phyloP scores from a whole-genome alignment of 2,797 vertebrate species.

The Hyperoplus lanceolatus region DNA sequence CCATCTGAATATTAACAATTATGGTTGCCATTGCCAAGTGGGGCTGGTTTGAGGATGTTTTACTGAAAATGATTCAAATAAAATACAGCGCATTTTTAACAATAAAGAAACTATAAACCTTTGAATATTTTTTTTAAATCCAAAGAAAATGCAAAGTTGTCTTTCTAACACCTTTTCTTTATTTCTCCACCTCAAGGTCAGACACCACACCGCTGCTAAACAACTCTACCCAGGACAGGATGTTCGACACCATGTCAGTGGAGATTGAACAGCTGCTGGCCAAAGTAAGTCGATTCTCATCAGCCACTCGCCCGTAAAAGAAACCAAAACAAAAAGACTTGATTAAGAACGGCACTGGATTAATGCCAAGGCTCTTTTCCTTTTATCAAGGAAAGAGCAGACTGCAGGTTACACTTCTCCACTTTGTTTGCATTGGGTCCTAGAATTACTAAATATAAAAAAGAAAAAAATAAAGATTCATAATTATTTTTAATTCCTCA shows the following conservation, averaged over 20 bases:
- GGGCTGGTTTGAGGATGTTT: background rate
- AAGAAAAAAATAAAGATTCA: background rate
- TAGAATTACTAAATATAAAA: background rate
- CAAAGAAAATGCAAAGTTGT: background rate
- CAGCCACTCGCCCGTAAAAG: constrained; percentile 1
- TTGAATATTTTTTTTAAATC: background rate
- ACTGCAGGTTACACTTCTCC: background rate
- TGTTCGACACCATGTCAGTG: constrained; percentile 99
- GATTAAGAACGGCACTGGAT: constrained; percentile 22
- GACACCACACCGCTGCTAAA: constrained; percentile 96
- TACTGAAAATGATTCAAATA: too few species aligned
- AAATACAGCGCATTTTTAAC: too few species aligned
- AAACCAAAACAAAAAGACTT: constrained; percentile 7
- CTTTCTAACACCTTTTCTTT: constrained; percentile 15
- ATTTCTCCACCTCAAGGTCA: constrained; percentile 82
- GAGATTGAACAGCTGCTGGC: constrained; percentile 97
- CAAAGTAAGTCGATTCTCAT: constrained; percentile 86
- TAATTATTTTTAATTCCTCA: background rate
- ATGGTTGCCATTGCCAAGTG: background rate
- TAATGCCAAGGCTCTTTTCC: constrained; percentile 13
- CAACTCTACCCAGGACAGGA: constrained; percentile 98
- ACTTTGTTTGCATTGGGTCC: background rate
- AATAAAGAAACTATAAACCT: background rate
- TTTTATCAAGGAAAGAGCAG: constrained; percentile 8
- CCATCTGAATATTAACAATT: background rate